A percentile compares a stretch with the other conserved stretches of the same genome.
Conservation (phyloP, 2,888 invertebrate genomes). For the Scaptomyza tumidula region DNA sequence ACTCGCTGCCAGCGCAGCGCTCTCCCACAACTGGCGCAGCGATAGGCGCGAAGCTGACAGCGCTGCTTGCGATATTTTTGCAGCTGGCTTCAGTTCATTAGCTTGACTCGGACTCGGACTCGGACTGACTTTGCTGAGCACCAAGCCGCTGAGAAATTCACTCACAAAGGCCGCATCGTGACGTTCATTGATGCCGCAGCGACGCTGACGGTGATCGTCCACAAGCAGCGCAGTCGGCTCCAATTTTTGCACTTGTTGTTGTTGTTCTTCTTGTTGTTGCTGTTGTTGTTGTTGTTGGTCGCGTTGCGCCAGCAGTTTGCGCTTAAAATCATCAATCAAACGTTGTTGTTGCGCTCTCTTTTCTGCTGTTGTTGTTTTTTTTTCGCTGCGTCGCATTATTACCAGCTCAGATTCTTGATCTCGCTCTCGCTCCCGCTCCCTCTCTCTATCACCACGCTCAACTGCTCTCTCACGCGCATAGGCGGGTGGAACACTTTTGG, state of each 20-base stretch:
- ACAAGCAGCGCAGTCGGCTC: conserved; percentile 2
- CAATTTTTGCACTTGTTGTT: conserved; percentile 8
- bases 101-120: background rate
- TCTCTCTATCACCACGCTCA: conserved; percentile 20
- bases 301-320: conserved; percentile 77
- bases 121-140: conserved; percentile 1
- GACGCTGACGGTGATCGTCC: conserved; percentile 39
- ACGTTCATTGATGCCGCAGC: conserved; percentile 81
- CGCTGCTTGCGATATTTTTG: conserved; percentile 4
- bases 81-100: background rate
- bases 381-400: conserved; percentile 37
- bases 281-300: conserved; percentile 39
- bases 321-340: conserved; percentile 81
- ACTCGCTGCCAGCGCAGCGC: conserved; percentile 52
- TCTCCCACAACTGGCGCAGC: conserved; percentile 47
- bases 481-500: conserved; percentile 82
- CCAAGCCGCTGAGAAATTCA: conserved; percentile 74
- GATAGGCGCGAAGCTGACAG: conserved; percentile 32
- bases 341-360: conserved; percentile 36
- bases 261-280: background rate
- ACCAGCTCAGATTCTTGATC: conserved; percentile 5
- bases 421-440: conserved; percentile 7
- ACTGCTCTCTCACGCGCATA: conserved; percentile 45
- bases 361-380: background rate
- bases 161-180: conserved; percentile 76